Conservation (phyloP, 2,888 invertebrate species). For the Tachina lurida region DNA sequence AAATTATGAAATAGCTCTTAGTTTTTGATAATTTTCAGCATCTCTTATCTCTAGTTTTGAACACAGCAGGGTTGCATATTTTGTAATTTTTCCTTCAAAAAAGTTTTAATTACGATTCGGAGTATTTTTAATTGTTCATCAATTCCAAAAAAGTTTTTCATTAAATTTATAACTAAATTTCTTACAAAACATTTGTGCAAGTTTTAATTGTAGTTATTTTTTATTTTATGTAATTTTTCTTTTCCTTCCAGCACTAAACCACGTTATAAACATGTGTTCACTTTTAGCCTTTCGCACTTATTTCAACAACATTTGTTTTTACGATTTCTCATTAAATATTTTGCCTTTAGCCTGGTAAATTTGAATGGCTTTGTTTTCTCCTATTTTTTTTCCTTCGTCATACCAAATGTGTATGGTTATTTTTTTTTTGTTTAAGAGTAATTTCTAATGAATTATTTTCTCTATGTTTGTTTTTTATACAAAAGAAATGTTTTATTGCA, state of each 20-base stretch:
- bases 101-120: too few species aligned
- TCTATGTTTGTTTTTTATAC: background rate
- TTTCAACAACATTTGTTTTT: constrained; percentile 37
- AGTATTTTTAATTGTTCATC: too few species aligned
- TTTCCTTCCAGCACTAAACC: background rate
- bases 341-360: constrained; percentile 59
- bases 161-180: too few species aligned
- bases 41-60: too few species aligned
- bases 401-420: background rate
- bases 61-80: too few species aligned
- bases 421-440: constrained; percentile 10
- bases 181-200: too few species aligned
- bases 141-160: too few species aligned
- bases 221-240: background rate
- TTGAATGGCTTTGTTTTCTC: constrained; percentile 50
- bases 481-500: constrained; percentile 12
- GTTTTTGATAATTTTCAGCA: too few species aligned
- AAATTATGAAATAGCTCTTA: too few species aligned
- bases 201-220: background rate
- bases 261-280: background rate
- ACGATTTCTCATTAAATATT: constrained; percentile 61
- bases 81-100: too few species aligned
- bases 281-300: constrained; percentile 24
- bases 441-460: constrained; percentile 56
- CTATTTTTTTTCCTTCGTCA: background rate